Evolutionary conservation across 2,888 invertebrate species (phyloP).

Genomic region (Meteorus colon): DNA sequence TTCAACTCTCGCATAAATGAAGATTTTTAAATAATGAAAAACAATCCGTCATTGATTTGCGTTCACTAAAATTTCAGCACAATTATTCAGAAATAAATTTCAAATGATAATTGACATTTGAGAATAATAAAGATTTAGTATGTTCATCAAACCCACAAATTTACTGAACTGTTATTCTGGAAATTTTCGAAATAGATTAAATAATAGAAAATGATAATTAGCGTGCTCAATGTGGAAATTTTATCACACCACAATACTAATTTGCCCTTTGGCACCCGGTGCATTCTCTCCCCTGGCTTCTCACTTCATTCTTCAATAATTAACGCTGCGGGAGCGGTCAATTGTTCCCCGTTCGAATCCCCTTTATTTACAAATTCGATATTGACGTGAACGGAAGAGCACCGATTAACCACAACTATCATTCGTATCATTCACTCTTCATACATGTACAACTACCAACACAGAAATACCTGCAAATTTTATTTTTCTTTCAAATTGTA

Average conservation of each 20-base stretch:
- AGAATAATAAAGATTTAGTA: background rate
- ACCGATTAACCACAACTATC: constrained; percentile 27
- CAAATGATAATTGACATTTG: background rate
- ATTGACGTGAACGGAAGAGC: constrained; percentile 15
- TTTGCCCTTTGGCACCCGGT: constrained; percentile 8
- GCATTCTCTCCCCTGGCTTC: background rate
- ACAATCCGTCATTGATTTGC: no score
- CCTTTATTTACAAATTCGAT: constrained; percentile 24
- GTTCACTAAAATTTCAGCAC: no score
- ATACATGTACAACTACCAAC: background rate
- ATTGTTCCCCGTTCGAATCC: constrained; percentile 10
- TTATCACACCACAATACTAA: constrained; percentile 28
- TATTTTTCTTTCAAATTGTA: background rate
- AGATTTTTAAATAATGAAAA: no score
- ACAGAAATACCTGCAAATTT: background rate
- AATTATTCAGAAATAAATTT: no score
- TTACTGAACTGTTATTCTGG: background rate
- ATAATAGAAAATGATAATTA: constrained; percentile 33
- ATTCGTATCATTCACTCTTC: constrained; percentile 3
- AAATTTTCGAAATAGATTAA: constrained; percentile 2
- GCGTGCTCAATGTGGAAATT: constrained; percentile 11
- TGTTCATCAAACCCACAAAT: background rate
- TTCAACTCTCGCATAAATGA: no score
- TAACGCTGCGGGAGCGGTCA: constrained; percentile 29
- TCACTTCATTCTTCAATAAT: constrained; percentile 23